A percentile compares a stretch with the other conserved stretches of the same genome.
Evolutionary conservation across 2,797 vertebrate genomes (phyloP).

Genomic region (Poeciliopsis gracilis): DNA sequence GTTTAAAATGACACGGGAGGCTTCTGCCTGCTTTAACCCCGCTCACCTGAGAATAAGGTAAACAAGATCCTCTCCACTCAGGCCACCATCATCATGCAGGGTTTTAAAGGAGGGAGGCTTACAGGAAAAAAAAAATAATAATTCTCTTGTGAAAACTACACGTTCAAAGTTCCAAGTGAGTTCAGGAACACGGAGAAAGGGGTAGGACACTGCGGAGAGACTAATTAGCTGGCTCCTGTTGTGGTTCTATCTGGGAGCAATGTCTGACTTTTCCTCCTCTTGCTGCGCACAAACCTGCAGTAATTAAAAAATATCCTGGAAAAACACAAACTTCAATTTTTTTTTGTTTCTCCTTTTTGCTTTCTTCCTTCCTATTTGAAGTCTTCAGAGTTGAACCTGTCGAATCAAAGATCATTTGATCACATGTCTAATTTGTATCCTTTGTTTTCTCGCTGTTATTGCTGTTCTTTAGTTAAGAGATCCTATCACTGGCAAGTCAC

Average conservation of each 20-base stretch:
- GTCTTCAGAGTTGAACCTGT: slow-evolving; percentile 26
- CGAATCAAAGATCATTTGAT: slow-evolving; percentile 48
- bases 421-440: slow-evolving; percentile 36
- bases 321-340: slow-evolving; percentile 17
- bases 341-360: not conserved
- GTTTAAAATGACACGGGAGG: slow-evolving; percentile 46
- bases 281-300: slow-evolving; percentile 13
- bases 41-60: slow-evolving; percentile 37
- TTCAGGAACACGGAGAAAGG: slow-evolving; percentile 14
- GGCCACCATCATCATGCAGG: not conserved
- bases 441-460: slow-evolving; percentile 8
- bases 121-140: not conserved
- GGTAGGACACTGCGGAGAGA: slow-evolving; percentile 48
- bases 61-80: slow-evolving; percentile 6
- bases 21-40: not conserved
- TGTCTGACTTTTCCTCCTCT: slow-evolving; percentile 32
- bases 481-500: slow-evolving; percentile 3
- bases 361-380: slow-evolving; percentile 43
- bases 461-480: slow-evolving; percentile 12
- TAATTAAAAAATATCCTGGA: slow-evolving; percentile 27
- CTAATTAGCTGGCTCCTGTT: slow-evolving; percentile 55
- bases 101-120: not conserved
- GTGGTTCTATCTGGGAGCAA: slow-evolving; percentile 33
- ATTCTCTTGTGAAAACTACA: not conserved
- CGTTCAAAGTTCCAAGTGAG: not conserved